phyloP scores from a whole-genome alignment of 2,888 invertebrate genomes.

The Lasioglossum vierecki region DNA sequence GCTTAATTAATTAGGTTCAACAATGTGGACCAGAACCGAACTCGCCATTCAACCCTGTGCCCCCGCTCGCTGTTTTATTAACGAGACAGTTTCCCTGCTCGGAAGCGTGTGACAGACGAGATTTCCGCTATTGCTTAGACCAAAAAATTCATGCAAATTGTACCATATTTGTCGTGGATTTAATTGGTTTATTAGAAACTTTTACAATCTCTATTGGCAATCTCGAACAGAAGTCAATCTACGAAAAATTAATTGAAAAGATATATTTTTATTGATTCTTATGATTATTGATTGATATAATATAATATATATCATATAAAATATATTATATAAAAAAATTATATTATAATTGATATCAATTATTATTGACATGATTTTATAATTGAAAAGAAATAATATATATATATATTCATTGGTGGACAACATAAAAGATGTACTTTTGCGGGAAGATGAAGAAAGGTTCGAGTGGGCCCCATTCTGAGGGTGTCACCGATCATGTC shows the following conservation, averaged over 20 bases:
- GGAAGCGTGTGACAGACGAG: neutral
- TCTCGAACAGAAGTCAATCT: no score
- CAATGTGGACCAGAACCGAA: conserved; percentile 55
- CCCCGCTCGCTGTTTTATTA: neutral
- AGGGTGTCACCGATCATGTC: neutral
- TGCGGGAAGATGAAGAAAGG: neutral
- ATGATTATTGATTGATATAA: no score
- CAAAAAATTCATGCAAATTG: neutral
- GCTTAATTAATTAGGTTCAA: conserved; percentile 74
- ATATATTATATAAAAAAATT: no score
- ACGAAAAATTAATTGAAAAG: neutral
- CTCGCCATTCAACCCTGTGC: conserved; percentile 16
- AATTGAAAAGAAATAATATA: no score
- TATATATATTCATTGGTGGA: no score
- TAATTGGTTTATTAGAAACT: neutral
- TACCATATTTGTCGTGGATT: neutral
- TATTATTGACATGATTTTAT: no score
- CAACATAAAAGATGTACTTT: neutral
- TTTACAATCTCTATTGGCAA: neutral
- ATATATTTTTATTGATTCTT: no score
- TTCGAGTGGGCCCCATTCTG: neutral
- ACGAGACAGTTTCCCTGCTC: neutral
- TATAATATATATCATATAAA: no score
- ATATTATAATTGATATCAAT: no score
- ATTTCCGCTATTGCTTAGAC: neutral